These are phyloP conservation scores for Phyllotreta cruciferae DNA, from an alignment of 2,888 invertebrate species.

Conservation along the genomic window DNA sequence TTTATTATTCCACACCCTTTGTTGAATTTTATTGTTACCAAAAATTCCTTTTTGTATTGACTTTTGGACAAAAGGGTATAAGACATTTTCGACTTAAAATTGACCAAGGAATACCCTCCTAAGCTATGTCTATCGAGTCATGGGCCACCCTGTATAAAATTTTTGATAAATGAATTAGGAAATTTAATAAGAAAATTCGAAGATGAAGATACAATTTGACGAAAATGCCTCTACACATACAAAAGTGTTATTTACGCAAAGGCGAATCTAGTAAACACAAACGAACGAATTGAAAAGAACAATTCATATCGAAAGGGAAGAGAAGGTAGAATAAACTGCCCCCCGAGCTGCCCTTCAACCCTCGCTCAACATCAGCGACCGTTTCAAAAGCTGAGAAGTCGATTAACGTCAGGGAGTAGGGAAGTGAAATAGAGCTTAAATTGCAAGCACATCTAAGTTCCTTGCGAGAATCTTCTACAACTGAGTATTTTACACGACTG, in stretches of 20 bases:
- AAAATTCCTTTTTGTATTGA: no score
- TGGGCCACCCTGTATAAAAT: no score
- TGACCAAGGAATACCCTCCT: no score
- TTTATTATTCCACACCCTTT: no score
- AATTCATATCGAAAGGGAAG: conserved; percentile 44
- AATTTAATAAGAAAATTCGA: no score
- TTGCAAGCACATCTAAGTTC: conserved; percentile 59
- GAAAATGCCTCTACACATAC: no score
- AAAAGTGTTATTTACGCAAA: conserved; percentile 15
- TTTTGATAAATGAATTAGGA: no score
- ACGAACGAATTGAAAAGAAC: conserved; percentile 42
- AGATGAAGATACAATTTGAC: no score
- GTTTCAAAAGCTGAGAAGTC: conserved; percentile 58
- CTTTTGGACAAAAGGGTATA: no score
- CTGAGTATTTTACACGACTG: conserved; percentile 57
- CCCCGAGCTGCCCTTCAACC: conserved; percentile 32
- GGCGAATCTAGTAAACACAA: conserved; percentile 39
- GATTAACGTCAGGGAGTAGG: conserved; percentile 59
- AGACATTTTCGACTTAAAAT: no score
- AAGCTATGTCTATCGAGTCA: no score
- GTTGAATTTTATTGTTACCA: no score
- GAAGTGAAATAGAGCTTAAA: conserved; percentile 61
- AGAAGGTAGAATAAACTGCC: conserved; percentile 38
- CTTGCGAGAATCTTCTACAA: conserved; percentile 56
- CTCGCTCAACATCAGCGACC: conserved; percentile 50